These are phyloP conservation scores for Trachelus tabidus DNA, from an alignment of 2,888 invertebrate species.

Conservation along the genomic window DNA sequence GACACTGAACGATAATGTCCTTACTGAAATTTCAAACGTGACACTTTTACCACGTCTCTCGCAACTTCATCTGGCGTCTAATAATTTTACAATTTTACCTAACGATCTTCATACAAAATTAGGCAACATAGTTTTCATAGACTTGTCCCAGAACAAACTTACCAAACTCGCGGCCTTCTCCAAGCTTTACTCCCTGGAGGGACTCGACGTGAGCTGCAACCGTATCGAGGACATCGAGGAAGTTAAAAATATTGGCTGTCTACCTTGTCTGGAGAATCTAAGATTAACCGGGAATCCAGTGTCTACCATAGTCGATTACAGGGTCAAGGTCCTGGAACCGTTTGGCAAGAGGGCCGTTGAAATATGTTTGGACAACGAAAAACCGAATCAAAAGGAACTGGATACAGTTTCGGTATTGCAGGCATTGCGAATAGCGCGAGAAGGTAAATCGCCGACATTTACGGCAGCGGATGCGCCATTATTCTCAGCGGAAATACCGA, in stretches of 20 bases:
- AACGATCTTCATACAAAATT: constrained; percentile 85
- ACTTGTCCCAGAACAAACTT: constrained; percentile 87
- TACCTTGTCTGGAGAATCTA: constrained; percentile 91
- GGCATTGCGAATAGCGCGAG: constrained; percentile 83
- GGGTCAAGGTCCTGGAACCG: constrained; percentile 88
- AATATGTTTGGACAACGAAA: constrained; percentile 88
- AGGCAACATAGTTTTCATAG: constrained; percentile 88
- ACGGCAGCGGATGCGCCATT: constrained; percentile 67
- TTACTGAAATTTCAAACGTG: constrained; percentile 80
- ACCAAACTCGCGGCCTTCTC: constrained; percentile 78
- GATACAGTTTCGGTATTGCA: constrained; percentile 92
- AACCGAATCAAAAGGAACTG: constrained; percentile 86
- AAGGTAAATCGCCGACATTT: constrained; percentile 74
- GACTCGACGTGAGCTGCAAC: constrained; percentile 89
- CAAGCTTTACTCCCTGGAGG: constrained; percentile 87
- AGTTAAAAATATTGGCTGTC: constrained; percentile 79
- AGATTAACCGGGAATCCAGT: constrained; percentile 91
- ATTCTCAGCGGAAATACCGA: constrained; percentile 61
- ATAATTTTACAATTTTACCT: constrained; percentile 80
- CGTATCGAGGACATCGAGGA: constrained; percentile 83
- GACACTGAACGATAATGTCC: constrained; percentile 81
- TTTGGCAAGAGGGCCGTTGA: constrained; percentile 87
- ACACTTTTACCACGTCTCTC: constrained; percentile 82
- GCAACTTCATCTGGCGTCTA: constrained; percentile 78
- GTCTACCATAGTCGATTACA: constrained; percentile 87